Conservation (phyloP, 2,888 invertebrate genomes). For the Sussaba pulchella region DNA sequence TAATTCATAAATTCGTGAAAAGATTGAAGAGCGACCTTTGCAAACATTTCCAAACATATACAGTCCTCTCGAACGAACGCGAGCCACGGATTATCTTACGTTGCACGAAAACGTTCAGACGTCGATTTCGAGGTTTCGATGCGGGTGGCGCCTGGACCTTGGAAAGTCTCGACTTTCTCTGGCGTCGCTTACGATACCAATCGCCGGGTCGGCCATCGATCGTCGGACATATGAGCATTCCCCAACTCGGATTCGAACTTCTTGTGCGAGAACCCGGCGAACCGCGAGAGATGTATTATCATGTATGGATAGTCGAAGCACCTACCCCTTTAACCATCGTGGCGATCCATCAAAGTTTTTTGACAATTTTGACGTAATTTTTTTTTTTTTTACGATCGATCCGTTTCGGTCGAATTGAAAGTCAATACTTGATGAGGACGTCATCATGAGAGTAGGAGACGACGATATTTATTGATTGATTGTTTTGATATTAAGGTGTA, state of each 20-base stretch:
- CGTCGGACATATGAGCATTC: slow-evolving; percentile 25
- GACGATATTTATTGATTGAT: too few species aligned
- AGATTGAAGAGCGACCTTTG: not conserved
- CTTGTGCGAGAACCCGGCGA: slow-evolving; percentile 34
- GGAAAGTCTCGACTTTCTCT: slow-evolving; percentile 23
- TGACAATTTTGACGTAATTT: slow-evolving; percentile 53
- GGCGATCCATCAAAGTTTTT: slow-evolving; percentile 57
- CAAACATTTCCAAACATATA: not conserved
- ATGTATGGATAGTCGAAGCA: slow-evolving; percentile 16
- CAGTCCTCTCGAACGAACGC: not conserved
- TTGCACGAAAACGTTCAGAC: slow-evolving; percentile 6
- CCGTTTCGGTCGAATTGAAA: slow-evolving; percentile 25
- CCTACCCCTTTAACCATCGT: slow-evolving; percentile 40
- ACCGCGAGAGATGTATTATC: slow-evolving; percentile 3
- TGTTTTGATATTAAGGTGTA: too few species aligned
- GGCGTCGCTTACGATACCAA: slow-evolving; percentile 56
- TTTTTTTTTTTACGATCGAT: slow-evolving; percentile 4
- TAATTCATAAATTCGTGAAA: slow-evolving; percentile 20
- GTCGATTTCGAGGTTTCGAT: slow-evolving; percentile 25
- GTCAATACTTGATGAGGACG: slow-evolving; percentile 54
- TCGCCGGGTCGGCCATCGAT: slow-evolving; percentile 46
- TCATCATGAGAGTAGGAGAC: slow-evolving; percentile 11
- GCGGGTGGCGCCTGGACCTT: not conserved
- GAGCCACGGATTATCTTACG: not conserved
- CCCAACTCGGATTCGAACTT: slow-evolving; percentile 38